Evolutionary conservation across 64 coral and sea anemone species (phyloP).

Genomic region (Stylophora pistillata): DNA sequence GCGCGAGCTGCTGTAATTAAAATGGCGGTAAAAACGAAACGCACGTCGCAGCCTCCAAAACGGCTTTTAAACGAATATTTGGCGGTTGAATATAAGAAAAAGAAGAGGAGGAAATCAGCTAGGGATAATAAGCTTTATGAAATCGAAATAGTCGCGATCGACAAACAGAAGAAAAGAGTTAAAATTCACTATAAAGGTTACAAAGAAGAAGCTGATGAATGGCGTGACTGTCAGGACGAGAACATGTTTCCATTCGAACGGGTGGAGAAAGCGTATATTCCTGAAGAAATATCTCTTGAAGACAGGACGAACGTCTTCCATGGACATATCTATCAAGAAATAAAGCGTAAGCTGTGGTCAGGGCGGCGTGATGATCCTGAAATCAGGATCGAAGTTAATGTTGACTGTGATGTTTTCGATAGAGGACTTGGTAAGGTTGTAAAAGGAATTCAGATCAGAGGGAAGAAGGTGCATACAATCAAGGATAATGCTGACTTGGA

Average conservation of each 20-base stretch:
- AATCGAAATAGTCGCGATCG: conserved; percentile 13
- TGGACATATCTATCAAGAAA: conserved; percentile 28
- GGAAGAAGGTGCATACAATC: neutral
- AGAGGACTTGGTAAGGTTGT: neutral
- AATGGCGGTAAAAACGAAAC: too few species aligned
- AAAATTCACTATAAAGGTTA: conserved; percentile 46
- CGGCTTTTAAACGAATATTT: too few species aligned
- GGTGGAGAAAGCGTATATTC: conserved; percentile 13
- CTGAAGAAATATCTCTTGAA: neutral
- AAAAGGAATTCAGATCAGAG: conserved; percentile 13
- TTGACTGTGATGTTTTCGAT: conserved; percentile 52
- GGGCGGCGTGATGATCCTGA: conserved; percentile 58
- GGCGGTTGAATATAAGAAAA: too few species aligned
- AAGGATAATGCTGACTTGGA: neutral
- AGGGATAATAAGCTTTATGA: conserved; percentile 53
- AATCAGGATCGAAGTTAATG: conserved; percentile 22
- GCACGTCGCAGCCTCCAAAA: too few species aligned
- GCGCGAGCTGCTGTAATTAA: too few species aligned
- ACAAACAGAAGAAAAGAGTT: neutral
- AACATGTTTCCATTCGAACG: neutral
- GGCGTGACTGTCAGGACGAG: conserved; percentile 16
- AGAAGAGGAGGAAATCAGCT: too few species aligned
- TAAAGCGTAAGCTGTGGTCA: conserved; percentile 35
- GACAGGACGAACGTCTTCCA: conserved; percentile 15
- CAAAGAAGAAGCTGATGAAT: conserved; percentile 24